These are phyloP conservation scores for Megastigmus dorsalis DNA, from an alignment of 2,888 invertebrate genomes.

Conservation along the genomic window DNA sequence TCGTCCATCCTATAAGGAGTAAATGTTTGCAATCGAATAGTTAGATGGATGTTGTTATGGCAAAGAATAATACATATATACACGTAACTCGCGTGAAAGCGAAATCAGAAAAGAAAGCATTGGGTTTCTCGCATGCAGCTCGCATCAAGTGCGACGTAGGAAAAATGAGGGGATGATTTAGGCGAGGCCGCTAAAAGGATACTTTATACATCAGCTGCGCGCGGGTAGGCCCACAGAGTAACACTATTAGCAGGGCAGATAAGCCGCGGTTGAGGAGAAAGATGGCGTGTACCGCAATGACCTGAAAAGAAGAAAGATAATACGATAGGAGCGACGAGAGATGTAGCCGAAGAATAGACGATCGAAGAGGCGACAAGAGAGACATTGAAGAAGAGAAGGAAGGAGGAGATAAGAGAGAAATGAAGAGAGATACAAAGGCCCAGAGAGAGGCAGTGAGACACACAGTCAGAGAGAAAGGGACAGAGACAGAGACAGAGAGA, in stretches of 20 bases:
- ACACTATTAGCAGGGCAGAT: neutral
- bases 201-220: neutral
- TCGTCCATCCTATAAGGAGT: no score
- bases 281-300: slow-evolving; percentile 12
- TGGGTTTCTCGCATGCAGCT: no score
- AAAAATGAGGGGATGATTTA: no score
- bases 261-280: neutral
- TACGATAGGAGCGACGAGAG: neutral
- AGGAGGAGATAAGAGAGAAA: neutral
- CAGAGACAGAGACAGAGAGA: neutral
- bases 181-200: slow-evolving; percentile 14
- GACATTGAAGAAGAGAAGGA: no score
- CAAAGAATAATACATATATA: no score
- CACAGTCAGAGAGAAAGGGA: slow-evolving; percentile 14
- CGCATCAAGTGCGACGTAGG: no score
- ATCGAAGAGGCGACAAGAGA: slow-evolving; percentile 12
- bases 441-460: slow-evolving; percentile 7
- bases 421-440: neutral
- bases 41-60: no score
- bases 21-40: no score
- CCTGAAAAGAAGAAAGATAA: slow-evolving; percentile 38
- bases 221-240: no score
- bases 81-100: no score
- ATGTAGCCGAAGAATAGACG: neutral
- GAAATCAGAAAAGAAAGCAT: no score